Conservation (phyloP, 2,113 vertebrate species). For the Taurulus bubalis region DNA sequence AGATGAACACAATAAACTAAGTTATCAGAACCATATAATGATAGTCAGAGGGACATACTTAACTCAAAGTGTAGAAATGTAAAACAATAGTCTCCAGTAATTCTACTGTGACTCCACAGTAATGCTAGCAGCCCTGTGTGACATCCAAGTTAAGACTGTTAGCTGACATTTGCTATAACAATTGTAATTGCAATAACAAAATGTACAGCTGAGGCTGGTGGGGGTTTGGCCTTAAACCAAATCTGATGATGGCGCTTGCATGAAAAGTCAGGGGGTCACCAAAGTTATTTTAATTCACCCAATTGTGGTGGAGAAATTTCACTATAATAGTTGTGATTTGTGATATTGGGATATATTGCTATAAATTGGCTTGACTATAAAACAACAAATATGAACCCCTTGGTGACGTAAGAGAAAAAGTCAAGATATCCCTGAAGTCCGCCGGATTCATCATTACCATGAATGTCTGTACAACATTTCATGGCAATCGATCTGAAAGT, state of each 20-base stretch:
- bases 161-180: neutral
- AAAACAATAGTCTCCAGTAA: neutral
- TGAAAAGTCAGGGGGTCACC: neutral
- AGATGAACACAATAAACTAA: conserved; percentile 15
- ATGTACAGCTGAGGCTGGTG: neutral
- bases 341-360: neutral
- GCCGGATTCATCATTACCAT: neutral
- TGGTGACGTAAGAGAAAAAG: neutral
- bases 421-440: neutral
- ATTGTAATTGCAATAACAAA: neutral
- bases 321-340: neutral
- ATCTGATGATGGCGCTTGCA: neutral
- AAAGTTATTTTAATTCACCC: neutral
- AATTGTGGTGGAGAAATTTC: neutral
- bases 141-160: neutral
- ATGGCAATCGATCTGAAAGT: neutral
- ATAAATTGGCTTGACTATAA: neutral
- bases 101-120: neutral
- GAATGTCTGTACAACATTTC: neutral
- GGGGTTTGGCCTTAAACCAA: neutral
- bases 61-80: neutral
- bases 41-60: conserved; percentile 1
- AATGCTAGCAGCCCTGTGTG: neutral
- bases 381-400: neutral
- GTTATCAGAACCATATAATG: conserved; percentile 20